Evolutionary conservation across 2,113 vertebrate genomes (phyloP).

Genomic region (Odocoileus virginianus): DNA sequence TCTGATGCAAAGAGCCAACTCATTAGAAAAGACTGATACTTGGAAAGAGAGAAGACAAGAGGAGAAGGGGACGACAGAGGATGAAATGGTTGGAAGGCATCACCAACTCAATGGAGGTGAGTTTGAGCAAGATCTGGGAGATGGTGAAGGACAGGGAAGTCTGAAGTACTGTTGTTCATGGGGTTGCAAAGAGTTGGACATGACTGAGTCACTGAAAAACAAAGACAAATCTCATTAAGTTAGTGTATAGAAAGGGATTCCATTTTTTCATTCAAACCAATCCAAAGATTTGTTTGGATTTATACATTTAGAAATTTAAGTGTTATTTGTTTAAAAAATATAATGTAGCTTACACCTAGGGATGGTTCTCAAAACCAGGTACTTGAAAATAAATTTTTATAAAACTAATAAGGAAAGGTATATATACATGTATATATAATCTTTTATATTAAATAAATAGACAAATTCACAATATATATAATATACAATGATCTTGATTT

Average conservation of each 20-base stretch:
- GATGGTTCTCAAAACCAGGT: background rate
- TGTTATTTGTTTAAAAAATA: background rate
- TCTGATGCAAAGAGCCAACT: background rate
- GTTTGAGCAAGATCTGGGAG: background rate
- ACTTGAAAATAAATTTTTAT: background rate
- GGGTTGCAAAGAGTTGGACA: background rate
- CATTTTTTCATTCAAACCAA: background rate
- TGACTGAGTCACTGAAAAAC: background rate
- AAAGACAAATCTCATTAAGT: background rate
- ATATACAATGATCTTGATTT: background rate
- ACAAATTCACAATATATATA: background rate
- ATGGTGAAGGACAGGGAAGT: background rate
- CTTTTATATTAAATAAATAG: background rate
- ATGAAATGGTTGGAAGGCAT: background rate
- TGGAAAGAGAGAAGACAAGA: too few relatives aligned
- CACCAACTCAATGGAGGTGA: background rate
- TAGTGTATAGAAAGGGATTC: background rate
- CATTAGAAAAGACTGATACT: background rate
- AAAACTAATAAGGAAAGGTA: background rate
- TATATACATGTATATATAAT: background rate
- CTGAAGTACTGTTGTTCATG: background rate
- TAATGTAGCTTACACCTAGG: accelerated
- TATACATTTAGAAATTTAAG: background rate
- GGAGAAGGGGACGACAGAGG: background rate
- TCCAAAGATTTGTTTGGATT: too few relatives aligned